Evolutionary conservation across 2,888 invertebrate genomes (phyloP), one percentile per base, ranked within the genome.

Genomic region (Calameuta filiformis): DNA sequence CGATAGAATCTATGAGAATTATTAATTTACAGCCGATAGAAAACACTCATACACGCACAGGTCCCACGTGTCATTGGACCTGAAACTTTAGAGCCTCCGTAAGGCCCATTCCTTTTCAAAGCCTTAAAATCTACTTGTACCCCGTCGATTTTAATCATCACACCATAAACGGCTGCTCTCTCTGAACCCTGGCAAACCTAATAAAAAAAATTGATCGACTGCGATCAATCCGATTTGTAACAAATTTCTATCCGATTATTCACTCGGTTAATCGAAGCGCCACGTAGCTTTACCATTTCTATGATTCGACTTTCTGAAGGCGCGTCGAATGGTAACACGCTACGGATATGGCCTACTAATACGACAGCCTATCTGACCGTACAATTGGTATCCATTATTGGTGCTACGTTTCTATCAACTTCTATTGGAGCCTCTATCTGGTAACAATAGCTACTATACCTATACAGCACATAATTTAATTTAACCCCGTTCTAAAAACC

Each of bases 1-100:
- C 88, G 89, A 90, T 90, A 90, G 83, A 85, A 88, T 90, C 89
- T 89, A 83, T 79, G 81, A 83, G 85, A 87, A 90, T 89, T 87
- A 89, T 89, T 89, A 88, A 89, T 89, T 87, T 87, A 86, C 84
- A 35, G 82, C 82, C 84, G 85, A 85, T 83, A 83, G 83, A 75
- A 71, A 74, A 68, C 30, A 73, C 56, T 6, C 23, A 56, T 56
- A 56, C 9, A 56, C 56, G 9, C 56, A 56, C 23, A 23, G 73
- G 75, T 35, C 35, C 73, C 73, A n/a, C 71, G 71, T 34, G 34
- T 71, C 31, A 9, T 23, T 56, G 23, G 23, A 23, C 23, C 56
- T 2, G 9, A 23, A 23, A 23, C 56, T 56, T 56, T 56, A 56
- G 56, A 15, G 56, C 56, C 56, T 9, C 23, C 56, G 6, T 56